A percentile compares a stretch with the other conserved stretches of the same genome.
Conservation (phyloP, 37 sponge, comb jelly and placozoan species). For the Amphimedon queenslandica region DNA sequence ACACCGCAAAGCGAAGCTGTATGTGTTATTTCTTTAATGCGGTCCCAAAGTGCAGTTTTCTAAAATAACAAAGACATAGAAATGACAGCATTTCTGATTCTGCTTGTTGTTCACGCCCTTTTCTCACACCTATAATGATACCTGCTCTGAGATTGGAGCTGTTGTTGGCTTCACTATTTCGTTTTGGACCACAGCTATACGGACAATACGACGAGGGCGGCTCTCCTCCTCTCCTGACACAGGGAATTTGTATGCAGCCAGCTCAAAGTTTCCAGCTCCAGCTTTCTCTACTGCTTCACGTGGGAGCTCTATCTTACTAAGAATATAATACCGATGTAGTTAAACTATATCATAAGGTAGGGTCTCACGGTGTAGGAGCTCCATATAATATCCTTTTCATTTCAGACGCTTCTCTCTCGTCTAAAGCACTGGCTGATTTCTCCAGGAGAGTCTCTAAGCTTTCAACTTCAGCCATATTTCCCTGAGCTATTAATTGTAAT, state of each 20-base stretch:
- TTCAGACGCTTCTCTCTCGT: constrained; percentile 60
- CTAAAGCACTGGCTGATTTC: constrained; percentile 34
- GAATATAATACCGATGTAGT: too few species aligned
- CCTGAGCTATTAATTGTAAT: neutral
- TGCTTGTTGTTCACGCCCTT: too few species aligned
- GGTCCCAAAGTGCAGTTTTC: constrained; percentile 73
- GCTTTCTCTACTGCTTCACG: constrained; percentile 48
- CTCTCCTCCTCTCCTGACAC: constrained; percentile 61
- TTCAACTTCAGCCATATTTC: constrained; percentile 27
- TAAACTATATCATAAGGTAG: neutral
- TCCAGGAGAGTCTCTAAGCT: constrained; percentile 68
- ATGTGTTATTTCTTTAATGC: constrained; percentile 71
- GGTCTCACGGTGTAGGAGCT: constrained; percentile 48
- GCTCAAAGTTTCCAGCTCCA: constrained; percentile 65
- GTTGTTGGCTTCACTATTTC: constrained; percentile 82
- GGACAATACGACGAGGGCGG: constrained; percentile 64
- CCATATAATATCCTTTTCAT: constrained; percentile 83
- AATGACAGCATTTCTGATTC: too few species aligned
- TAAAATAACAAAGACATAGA: too few species aligned
- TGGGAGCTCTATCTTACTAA: constrained; percentile 51
- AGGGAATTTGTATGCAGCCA: constrained; percentile 50
- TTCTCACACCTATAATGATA: constrained; percentile 11
- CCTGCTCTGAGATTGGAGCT: constrained; percentile 82
- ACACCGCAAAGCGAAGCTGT: constrained; percentile 82
- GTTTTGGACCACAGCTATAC: constrained; percentile 90